These are phyloP conservation scores for Rhagoletis zephyria DNA, from an alignment of 1,140 invertebrate genomes.

Conservation along the genomic window DNA sequence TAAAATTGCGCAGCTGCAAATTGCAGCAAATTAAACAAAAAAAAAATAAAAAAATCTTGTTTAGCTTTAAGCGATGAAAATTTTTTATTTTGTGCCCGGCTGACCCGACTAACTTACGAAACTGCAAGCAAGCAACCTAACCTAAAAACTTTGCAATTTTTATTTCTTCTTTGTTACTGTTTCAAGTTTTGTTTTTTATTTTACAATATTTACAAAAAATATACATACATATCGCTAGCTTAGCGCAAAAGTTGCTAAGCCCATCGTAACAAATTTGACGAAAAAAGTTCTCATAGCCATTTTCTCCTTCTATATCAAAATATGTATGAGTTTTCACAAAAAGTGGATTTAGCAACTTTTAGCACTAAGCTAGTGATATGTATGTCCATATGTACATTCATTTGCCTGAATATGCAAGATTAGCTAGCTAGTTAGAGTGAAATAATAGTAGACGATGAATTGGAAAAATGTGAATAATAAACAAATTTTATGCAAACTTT, in stretches of 20 bases:
- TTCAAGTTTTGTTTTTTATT: neutral
- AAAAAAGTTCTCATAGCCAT: too few relatives aligned
- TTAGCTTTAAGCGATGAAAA: conserved; percentile 26
- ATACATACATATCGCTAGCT: neutral
- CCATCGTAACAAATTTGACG: too few relatives aligned
- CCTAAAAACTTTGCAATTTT: conserved; percentile 57
- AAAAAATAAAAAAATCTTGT: neutral
- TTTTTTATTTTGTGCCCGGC: neutral
- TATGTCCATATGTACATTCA: neutral
- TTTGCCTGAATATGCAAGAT: conserved; percentile 24
- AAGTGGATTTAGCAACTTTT: too few relatives aligned
- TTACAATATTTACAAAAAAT: neutral
- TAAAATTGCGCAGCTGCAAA: neutral
- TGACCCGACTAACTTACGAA: conserved; percentile 15
- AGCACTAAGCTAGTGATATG: too few relatives aligned
- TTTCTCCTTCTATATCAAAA: too few relatives aligned
- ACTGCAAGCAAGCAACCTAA: conserved; percentile 63
- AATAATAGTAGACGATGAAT: conserved; percentile 47
- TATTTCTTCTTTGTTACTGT: neutral
- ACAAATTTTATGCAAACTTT: conserved; percentile 52
- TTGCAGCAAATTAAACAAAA: neutral
- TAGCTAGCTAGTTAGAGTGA: conserved; percentile 66
- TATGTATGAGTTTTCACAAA: too few relatives aligned
- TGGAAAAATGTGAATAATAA: conserved; percentile 68
- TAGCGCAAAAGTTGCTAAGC: too few relatives aligned